Evolutionary conservation across 2,113 vertebrate species (phyloP).

Genomic region (Xiphias gladius): DNA sequence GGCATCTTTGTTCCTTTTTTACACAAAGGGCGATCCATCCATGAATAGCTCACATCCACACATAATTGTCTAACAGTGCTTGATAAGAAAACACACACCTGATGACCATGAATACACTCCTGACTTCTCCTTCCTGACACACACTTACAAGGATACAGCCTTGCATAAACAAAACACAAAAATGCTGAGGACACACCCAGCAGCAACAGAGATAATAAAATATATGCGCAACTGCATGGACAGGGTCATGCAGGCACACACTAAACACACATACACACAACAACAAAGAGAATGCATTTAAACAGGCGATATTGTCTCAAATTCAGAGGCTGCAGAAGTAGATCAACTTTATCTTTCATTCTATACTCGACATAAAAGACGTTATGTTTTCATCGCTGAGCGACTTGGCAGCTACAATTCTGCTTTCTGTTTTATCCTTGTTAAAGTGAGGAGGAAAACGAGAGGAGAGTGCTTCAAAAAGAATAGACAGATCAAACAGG

Average conservation of each 20-base stretch:
- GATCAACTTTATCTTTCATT: constrained; percentile 61
- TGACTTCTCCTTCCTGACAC: constrained; percentile 51
- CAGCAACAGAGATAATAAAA: constrained; percentile 36
- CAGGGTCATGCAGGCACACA: constrained; percentile 4
- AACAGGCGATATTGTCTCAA: constrained; percentile 43
- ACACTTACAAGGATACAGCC: constrained; percentile 26
- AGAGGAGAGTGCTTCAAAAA: constrained; percentile 76
- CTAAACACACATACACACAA: constrained; percentile 16
- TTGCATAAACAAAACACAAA: constrained; percentile 43
- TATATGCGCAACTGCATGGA: not conserved
- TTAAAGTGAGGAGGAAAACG: constrained; percentile 74
- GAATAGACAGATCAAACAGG: constrained; percentile 78
- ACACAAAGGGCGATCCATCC: constrained; percentile 57
- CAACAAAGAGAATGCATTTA: constrained; percentile 75
- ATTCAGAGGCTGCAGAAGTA: constrained; percentile 56
- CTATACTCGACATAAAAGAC: constrained; percentile 66
- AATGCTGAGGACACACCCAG: constrained; percentile 2
- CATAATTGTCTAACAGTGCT: constrained; percentile 45
- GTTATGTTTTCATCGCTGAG: constrained; percentile 33
- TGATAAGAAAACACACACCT: constrained; percentile 53
- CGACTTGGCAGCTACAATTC: constrained; percentile 65
- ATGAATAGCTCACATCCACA: constrained; percentile 51
- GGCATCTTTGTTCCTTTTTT: constrained; percentile 74
- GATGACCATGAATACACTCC: constrained; percentile 50
- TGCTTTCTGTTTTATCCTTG: constrained; percentile 78